Evolutionary conservation across 2,113 vertebrate species (phyloP).

Genomic region (Actinemys pallida): DNA sequence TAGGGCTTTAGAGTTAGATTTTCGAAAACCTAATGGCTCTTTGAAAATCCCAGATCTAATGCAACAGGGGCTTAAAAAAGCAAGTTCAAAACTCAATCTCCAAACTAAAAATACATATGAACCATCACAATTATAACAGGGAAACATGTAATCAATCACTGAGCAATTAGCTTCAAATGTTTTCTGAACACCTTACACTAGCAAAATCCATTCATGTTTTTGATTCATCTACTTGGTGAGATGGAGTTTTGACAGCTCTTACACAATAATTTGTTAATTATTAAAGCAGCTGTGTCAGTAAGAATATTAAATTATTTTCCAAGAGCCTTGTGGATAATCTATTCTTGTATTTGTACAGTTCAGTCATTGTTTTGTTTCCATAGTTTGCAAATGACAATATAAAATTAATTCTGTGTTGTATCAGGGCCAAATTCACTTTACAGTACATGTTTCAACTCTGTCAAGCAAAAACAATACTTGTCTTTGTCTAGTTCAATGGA

Average conservation of each 20-base stretch:
- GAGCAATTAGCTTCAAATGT: neutral
- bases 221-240: neutral
- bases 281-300: neutral
- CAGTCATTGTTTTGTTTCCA: neutral
- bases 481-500: neutral
- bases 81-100: neutral
- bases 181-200: neutral
- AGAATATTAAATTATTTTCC: neutral
- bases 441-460: neutral
- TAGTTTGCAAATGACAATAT: neutral
- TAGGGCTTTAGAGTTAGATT: neutral
- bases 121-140: neutral
- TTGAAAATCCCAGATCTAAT: neutral
- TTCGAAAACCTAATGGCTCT: neutral
- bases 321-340: neutral
- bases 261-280: neutral
- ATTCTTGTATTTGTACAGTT: neutral
- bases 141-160: neutral
- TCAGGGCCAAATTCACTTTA: neutral
- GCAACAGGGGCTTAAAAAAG: neutral
- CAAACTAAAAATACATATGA: neutral
- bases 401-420: neutral
- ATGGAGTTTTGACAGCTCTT: conserved; percentile 3
- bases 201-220: conserved; percentile 6
- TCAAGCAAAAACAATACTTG: neutral